Percentiles rank a stretch among this genome's conserved stretches.
Evolutionary conservation across 2,113 vertebrate genomes (phyloP).

Genomic region (Malurus elegans): DNA sequence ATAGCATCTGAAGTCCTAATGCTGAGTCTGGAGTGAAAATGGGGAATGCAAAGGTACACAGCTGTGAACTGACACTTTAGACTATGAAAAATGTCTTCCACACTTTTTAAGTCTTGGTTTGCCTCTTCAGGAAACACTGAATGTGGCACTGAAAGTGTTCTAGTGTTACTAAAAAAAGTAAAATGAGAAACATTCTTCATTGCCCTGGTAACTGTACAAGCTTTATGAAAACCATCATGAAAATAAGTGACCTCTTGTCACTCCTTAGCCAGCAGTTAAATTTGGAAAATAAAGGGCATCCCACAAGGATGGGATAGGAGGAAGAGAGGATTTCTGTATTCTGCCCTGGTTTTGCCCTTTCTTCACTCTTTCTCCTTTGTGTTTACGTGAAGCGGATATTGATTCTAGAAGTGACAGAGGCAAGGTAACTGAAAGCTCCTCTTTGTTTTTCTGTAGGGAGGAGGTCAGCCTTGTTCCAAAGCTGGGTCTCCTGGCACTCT

Average conservation of each 20-base stretch:
- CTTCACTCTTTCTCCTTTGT: not conserved
- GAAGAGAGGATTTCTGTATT: not conserved
- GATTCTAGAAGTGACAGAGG: not conserved
- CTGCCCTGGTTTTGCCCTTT: not conserved
- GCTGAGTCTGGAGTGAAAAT: not conserved
- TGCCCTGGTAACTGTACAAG: not conserved
- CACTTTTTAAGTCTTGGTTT: not conserved
- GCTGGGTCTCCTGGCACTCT: not conserved
- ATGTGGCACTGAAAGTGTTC: not conserved
- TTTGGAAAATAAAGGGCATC: not conserved
- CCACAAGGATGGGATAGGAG: not conserved
- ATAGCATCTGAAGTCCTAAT: not conserved
- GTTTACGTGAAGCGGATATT: not conserved
- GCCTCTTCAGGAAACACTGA: not conserved
- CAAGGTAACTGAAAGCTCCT: not conserved
- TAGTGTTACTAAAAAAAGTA: not conserved
- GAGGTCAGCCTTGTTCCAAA: not conserved
- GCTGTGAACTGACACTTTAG: not conserved
- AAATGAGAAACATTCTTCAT: not conserved
- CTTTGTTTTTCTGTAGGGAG: not conserved
- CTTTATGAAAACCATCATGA: not conserved
- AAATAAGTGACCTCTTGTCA: not conserved
- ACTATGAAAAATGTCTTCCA: not conserved
- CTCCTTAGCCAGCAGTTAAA: not conserved
- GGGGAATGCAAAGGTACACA: not conserved